Conservation (phyloP, 2,113 vertebrate genomes). For the Lasiurus cinereus region DNA sequence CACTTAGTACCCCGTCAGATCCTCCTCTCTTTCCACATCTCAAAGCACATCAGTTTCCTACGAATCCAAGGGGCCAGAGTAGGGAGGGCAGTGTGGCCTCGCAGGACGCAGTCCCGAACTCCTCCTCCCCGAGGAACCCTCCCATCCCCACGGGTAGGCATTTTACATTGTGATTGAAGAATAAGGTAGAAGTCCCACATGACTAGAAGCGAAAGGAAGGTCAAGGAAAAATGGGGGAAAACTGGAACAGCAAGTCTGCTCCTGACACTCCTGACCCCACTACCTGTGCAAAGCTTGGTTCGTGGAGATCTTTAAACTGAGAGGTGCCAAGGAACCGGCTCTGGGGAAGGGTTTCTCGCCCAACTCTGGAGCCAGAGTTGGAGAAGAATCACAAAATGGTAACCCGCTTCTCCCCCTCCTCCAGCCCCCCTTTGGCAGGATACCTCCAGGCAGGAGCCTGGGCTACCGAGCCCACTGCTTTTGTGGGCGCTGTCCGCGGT, state of each 20-base stretch:
- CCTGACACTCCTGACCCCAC: background rate
- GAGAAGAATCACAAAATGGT: background rate
- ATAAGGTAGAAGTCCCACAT: conserved; percentile 2
- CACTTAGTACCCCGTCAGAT: background rate
- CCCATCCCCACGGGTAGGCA: no score
- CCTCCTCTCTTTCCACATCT: background rate
- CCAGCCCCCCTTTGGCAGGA: background rate
- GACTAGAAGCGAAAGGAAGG: background rate
- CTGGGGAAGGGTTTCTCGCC: background rate
- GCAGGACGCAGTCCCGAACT: background rate
- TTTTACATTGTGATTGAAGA: conserved; percentile 31
- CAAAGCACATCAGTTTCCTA: background rate
- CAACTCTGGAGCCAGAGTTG: background rate
- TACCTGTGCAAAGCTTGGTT: background rate
- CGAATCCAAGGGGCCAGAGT: background rate
- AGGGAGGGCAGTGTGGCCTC: background rate
- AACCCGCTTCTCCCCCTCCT: background rate
- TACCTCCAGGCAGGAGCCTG: no score
- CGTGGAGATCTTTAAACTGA: background rate
- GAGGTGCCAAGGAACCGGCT: background rate
- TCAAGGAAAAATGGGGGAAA: background rate
- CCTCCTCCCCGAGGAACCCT: background rate
- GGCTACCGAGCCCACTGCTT: accelerated
- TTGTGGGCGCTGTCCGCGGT: conserved; percentile 73
- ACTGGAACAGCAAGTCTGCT: background rate